Conservation (phyloP, 1,140 invertebrate species). For the Aphidius ervi region DNA sequence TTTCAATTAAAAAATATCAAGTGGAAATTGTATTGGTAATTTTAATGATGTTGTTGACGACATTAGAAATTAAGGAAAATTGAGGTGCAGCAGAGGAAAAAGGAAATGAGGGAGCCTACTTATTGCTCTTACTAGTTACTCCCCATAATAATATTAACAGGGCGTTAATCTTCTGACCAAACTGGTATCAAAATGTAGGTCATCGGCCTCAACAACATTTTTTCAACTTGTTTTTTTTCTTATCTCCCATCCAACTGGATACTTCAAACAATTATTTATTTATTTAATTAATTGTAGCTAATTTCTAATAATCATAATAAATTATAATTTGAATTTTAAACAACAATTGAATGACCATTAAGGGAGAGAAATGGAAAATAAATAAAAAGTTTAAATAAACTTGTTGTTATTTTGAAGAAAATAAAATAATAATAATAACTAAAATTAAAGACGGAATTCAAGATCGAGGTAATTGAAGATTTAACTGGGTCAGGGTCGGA, state of each 20-base stretch:
- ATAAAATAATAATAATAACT: too few relatives aligned
- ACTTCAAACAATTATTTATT: too few relatives aligned
- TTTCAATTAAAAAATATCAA: too few relatives aligned
- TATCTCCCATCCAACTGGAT: too few relatives aligned
- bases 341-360: too few relatives aligned
- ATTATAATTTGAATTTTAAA: too few relatives aligned
- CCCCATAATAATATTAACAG: slow-evolving; percentile 35
- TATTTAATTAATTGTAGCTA: too few relatives aligned
- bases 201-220: slow-evolving; percentile 30
- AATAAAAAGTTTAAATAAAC: background rate
- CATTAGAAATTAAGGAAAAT: background rate
- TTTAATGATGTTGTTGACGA: slow-evolving; percentile 1
- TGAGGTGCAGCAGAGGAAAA: slow-evolving; percentile 2
- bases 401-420: too few relatives aligned
- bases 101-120: slow-evolving; percentile 19
- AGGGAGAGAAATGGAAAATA: background rate
- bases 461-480: background rate
- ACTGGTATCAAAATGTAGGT: slow-evolving; percentile 45
- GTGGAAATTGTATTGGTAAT: background rate
- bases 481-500: slow-evolving; percentile 38
- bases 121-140: slow-evolving; percentile 8
- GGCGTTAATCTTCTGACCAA: slow-evolving; percentile 39
- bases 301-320: too few relatives aligned
- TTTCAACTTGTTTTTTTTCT: background rate
- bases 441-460: too few relatives aligned